Evolutionary conservation across 2,888 invertebrate species (phyloP), one percentile per base, ranked within the genome.

Genomic region (Dynastes hyllus): DNA sequence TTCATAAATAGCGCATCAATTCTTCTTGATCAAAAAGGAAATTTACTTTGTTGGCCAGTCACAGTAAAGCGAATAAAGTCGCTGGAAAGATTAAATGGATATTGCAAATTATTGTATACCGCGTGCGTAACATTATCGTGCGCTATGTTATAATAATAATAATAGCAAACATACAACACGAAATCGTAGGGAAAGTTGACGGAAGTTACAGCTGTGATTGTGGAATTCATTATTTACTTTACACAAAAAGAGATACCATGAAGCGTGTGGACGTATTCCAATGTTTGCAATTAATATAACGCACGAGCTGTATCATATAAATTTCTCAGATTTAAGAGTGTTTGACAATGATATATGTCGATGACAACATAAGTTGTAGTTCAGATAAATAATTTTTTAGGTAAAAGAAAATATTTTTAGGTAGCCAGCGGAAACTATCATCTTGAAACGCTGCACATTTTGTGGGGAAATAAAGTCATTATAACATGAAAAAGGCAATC

Each of bases 141-240:
- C 16, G 55, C 16, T 16, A 22, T 55, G 55, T 55, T 53, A 53
- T 53, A 53, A 53, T 53, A n/a, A 53, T 53, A 53, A n/a, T 53
- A n/a, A 22, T 55, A 55, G 22, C 16, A 55, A 55, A 55, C 5
- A 32, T 16, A 22, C 22, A 55, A 55, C 22, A 22, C 55, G 55
- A 55, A 55, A 55, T 55, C n/a, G 22, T 55, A 55, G 55, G 55
- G 55, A 55, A 55, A 55, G 55, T 55, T 55, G 55, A 55, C 55
- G 55, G 55, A 55, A 55, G 55, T 55, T 55, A 22, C 55, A 2
- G 22, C 6, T 22, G 55, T 22, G 55, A 55, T 55, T 55, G n/a
- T 55, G 22, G 22, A 55, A 55, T 55, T 55, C 55, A 22, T 22
- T 22, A 55, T 55, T 55, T 55, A 16, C 55, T 22, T 45, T 55